phyloP scores from a whole-genome alignment of 2,113 vertebrate genomes.

The Melospiza georgiana region DNA sequence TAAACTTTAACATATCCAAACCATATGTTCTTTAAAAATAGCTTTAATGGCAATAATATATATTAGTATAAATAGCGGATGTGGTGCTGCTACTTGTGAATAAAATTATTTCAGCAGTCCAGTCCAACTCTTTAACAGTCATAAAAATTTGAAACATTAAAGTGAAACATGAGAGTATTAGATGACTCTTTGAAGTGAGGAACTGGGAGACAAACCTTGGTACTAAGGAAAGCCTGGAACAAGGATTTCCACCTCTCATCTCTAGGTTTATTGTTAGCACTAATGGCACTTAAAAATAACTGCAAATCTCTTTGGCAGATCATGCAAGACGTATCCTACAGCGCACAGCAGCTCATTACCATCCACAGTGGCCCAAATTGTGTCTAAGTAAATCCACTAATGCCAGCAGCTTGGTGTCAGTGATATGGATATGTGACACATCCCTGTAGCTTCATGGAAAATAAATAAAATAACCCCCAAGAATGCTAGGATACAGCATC shows the following conservation, averaged over 20 bases:
- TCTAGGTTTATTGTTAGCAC: not conserved
- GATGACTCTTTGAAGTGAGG: not conserved
- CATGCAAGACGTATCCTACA: not conserved
- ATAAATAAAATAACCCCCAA: not conserved
- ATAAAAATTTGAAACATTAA: not conserved
- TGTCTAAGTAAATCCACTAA: not conserved
- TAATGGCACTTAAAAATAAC: not conserved
- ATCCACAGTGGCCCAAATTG: not conserved
- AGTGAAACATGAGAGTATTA: not conserved
- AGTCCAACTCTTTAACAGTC: not conserved
- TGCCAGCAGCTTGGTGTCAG: not conserved
- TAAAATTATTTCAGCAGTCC: not conserved
- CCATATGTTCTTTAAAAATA: not conserved
- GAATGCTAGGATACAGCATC: not conserved
- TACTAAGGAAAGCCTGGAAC: not conserved
- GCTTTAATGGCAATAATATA: not conserved
- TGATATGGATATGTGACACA: accelerated
- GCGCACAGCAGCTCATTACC: not conserved
- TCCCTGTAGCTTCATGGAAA: not conserved
- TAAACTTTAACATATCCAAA: not conserved
- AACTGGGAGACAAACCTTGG: not conserved
- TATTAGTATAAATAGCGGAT: not conserved
- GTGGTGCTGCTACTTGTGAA: not conserved
- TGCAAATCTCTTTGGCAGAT: not conserved
- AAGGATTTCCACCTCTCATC: not conserved